Conservation (phyloP, 2,113 vertebrate species). For the Myotis davidii region DNA sequence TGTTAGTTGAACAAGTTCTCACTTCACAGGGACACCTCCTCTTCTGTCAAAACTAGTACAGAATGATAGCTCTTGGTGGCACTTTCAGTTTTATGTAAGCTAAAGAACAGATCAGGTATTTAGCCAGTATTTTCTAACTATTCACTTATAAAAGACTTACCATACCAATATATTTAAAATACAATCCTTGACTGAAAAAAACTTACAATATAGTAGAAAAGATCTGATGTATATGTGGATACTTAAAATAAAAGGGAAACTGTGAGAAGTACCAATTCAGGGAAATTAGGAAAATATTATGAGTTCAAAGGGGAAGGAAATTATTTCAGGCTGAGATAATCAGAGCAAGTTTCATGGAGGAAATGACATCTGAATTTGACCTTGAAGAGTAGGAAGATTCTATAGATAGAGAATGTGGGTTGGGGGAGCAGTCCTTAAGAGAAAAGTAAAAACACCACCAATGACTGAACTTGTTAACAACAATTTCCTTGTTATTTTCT, state of each 20-base stretch:
- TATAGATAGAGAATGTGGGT: neutral
- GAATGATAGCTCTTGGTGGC: neutral
- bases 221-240: neutral
- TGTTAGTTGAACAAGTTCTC: neutral
- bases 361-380: neutral
- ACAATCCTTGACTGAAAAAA: neutral
- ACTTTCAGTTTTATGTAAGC: neutral
- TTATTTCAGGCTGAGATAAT: neutral
- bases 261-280: neutral
- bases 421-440: neutral
- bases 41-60: neutral
- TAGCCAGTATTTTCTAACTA: neutral
- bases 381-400: neutral
- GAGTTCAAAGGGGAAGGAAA: neutral
- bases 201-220: neutral
- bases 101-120: neutral
- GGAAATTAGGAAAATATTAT: neutral
- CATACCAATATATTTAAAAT: neutral
- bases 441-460: neutral
- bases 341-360: neutral
- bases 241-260: neutral
- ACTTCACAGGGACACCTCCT: neutral
- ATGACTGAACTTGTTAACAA: neutral
- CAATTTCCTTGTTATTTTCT: conserved; percentile 8
- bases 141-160: neutral